These are phyloP conservation scores for Nymphalis c-album DNA, from an alignment of 2,888 invertebrate genomes.

Conservation along the genomic window DNA sequence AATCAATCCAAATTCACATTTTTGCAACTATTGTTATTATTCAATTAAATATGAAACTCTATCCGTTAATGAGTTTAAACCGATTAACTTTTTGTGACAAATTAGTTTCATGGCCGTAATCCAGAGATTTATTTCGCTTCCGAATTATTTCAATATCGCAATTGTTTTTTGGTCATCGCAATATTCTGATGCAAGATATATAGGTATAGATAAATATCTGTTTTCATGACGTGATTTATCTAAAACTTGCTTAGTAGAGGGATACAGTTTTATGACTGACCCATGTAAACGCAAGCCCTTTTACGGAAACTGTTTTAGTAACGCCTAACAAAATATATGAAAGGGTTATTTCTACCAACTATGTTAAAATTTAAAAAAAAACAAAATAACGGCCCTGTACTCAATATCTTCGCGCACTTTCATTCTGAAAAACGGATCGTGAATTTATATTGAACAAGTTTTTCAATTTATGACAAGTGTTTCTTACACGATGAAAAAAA, in stretches of 20 bases:
- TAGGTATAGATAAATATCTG: neutral
- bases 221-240: neutral
- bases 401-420: neutral
- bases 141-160: neutral
- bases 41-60: conserved; percentile 18
- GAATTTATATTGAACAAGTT: conserved; percentile 8
- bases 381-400: neutral
- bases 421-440: neutral
- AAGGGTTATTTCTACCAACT: neutral
- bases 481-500: conserved; percentile 41
- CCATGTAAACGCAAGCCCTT: conserved; percentile 2
- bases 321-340: neutral
- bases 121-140: conserved; percentile 6
- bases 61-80: conserved; percentile 16
- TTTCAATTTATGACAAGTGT: conserved; percentile 29
- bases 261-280: conserved; percentile 8
- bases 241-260: conserved; percentile 1
- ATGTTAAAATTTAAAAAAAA: neutral
- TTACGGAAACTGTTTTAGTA: conserved; percentile 1
- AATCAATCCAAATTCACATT: neutral
- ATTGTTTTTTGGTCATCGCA: neutral
- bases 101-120: conserved; percentile 22
- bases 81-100: conserved; percentile 14
- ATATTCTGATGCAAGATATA: neutral
- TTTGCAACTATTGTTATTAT: conserved; percentile 3